phyloP scores from a whole-genome alignment of 1,140 invertebrate genomes.

The Euwallacea fornicatus region DNA sequence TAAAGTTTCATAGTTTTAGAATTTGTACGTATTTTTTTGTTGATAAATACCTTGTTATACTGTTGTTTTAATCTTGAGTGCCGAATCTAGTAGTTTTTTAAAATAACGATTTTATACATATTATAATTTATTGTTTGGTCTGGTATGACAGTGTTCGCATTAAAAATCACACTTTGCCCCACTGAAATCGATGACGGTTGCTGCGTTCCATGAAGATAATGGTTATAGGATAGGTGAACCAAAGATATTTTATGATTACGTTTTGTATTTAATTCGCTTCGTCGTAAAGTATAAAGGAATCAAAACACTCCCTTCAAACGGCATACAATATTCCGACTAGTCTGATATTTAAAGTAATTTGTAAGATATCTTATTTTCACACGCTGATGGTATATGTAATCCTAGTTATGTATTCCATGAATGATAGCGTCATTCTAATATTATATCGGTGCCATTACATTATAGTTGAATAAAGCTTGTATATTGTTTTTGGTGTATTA shows the following conservation, averaged over 20 bases:
- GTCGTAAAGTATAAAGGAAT: not conserved
- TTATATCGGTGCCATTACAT: constrained; percentile 46
- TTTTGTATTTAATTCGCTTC: constrained; percentile 25
- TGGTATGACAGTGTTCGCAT: not conserved
- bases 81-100: not conserved
- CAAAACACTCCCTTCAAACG: too few species aligned
- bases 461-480: constrained; percentile 46
- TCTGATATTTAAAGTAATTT: constrained; percentile 46
- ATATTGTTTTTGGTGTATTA: constrained; percentile 38
- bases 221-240: constrained; percentile 37
- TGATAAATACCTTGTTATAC: not conserved
- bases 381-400: constrained; percentile 37
- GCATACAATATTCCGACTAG: constrained; percentile 39
- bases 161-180: not conserved
- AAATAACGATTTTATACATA: not conserved
- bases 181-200: not conserved
- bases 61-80: constrained; percentile 6
- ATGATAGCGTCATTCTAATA: constrained; percentile 37
- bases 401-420: constrained; percentile 30
- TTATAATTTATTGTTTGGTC: constrained; percentile 5
- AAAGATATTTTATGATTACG: constrained; percentile 42
- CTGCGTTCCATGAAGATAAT: not conserved
- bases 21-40: too few species aligned
- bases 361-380: constrained; percentile 44
- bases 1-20: too few species aligned